Evolutionary conservation across 2,113 vertebrate species (phyloP).

Genomic region (Lates calcarifer): DNA sequence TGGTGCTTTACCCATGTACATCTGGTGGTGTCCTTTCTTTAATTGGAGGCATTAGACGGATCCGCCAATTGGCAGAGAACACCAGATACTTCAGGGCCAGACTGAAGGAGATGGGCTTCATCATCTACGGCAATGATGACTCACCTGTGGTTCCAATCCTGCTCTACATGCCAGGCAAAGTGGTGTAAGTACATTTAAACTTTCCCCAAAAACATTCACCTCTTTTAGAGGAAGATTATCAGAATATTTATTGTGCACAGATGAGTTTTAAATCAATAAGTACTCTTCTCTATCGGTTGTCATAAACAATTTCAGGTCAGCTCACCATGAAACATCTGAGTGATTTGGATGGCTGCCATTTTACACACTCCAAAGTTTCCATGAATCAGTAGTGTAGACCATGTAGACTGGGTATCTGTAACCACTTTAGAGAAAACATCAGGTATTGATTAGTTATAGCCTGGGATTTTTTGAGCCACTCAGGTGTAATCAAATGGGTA

Average conservation of each 20-base stretch:
- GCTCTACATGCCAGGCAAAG: constrained; percentile 94
- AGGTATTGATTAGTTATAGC: constrained; percentile 46
- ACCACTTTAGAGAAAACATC: constrained; percentile 56
- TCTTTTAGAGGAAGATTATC: neutral
- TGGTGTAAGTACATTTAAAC: constrained; percentile 87
- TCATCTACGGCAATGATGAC: constrained; percentile 91
- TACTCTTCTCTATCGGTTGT: constrained; percentile 10
- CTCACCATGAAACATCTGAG: constrained; percentile 36
- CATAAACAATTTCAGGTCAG: constrained; percentile 36
- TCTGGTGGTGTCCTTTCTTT: constrained; percentile 62
- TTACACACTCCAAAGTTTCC: constrained; percentile 60
- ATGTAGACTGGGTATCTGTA: constrained; percentile 55
- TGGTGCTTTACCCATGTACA: constrained; percentile 43
- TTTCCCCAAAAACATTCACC: neutral
- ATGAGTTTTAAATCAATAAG: constrained; percentile 9
- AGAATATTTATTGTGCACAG: neutral
- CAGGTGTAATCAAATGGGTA: constrained; percentile 55
- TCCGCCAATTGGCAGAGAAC: constrained; percentile 89
- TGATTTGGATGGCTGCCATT: constrained; percentile 52
- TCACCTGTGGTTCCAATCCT: constrained; percentile 93
- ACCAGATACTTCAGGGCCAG: constrained; percentile 91
- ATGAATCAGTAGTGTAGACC: constrained; percentile 58
- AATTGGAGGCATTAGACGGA: constrained; percentile 86
- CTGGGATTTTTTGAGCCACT: constrained; percentile 28
- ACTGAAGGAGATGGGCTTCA: constrained; percentile 93